phyloP scores from a whole-genome alignment of 1,140 invertebrate genomes.

The Spodoptera litura region DNA sequence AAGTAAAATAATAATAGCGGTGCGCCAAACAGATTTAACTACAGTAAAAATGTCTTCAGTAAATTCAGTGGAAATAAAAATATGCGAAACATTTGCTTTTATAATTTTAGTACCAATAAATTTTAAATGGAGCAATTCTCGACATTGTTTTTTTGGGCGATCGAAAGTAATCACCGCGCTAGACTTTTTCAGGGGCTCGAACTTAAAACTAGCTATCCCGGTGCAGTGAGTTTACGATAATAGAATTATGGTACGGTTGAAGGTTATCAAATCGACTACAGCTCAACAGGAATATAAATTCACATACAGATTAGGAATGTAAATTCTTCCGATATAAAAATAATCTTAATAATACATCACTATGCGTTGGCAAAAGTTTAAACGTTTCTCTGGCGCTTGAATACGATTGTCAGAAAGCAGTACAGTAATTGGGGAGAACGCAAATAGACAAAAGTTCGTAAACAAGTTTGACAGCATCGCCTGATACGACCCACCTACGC shows the following conservation, averaged over 20 bases:
- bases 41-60: not conserved
- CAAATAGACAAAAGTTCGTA: conserved; percentile 69
- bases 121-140: conserved; percentile 7
- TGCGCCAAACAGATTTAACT: not conserved
- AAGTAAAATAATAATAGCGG: not conserved
- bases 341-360: conserved; percentile 23
- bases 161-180: conserved; percentile 10
- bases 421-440: conserved; percentile 53
- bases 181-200: conserved; percentile 9
- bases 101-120: conserved; percentile 25
- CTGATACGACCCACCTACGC: conserved; percentile 68
- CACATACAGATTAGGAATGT: conserved; percentile 24
- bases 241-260: not conserved
- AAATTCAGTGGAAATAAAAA: conserved; percentile 3
- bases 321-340: conserved; percentile 20
- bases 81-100: not conserved
- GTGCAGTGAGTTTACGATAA: not conserved
- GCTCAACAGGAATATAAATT: conserved; percentile 13
- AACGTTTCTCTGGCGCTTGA: conserved; percentile 54
- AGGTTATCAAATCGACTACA: not conserved
- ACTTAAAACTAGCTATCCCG: not conserved
- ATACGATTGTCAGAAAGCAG: conserved; percentile 53
- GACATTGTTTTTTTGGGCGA: conserved; percentile 11
- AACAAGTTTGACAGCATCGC: conserved; percentile 72
- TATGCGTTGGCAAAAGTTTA: conserved; percentile 49